These are phyloP conservation scores for Cyrtodaria siliqua DNA, from an alignment of 2,888 invertebrate genomes.

Conservation along the genomic window DNA sequence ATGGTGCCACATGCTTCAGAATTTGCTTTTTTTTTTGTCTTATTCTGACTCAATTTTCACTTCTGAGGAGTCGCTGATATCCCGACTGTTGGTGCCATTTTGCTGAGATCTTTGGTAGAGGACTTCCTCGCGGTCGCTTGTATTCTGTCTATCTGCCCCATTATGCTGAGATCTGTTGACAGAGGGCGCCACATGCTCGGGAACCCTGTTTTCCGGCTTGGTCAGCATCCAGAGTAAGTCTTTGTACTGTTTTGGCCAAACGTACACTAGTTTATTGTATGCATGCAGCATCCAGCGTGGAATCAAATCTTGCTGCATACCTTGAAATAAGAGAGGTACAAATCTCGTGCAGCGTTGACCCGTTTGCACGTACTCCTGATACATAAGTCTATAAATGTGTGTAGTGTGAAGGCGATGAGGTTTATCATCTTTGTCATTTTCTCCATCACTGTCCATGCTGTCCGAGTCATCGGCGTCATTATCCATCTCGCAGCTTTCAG, in stretches of 20 bases:
- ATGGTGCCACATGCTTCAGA: not conserved
- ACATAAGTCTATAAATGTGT: conserved; percentile 78
- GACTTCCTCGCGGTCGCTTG: not conserved
- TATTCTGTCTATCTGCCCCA: not conserved
- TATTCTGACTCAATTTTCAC: not conserved
- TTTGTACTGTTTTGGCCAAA: conserved; percentile 79
- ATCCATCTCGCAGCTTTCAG: conserved; percentile 57
- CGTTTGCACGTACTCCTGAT: conserved; percentile 64
- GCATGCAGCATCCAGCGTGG: conserved; percentile 69
- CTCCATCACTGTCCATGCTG: conserved; percentile 53
- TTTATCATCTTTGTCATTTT: conserved; percentile 30
- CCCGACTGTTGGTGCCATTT: too few species aligned
- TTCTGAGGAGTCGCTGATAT: not conserved
- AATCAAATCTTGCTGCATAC: conserved; percentile 55
- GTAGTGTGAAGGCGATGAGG: conserved; percentile 72
- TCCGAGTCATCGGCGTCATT: conserved; percentile 60
- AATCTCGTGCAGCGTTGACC: conserved; percentile 63
- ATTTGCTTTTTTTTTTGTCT: not conserved
- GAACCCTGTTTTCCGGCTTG: conserved; percentile 74
- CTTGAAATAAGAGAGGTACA: conserved; percentile 76
- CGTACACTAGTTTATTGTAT: conserved; percentile 64
- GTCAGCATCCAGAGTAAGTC: conserved; percentile 80
- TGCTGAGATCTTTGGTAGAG: too few species aligned
- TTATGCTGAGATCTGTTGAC: conserved; percentile 9
- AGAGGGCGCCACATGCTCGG: conserved; percentile 37